Evolutionary conservation across 2,888 invertebrate species (phyloP).

Genomic region (Andrena haemorrhoa): DNA sequence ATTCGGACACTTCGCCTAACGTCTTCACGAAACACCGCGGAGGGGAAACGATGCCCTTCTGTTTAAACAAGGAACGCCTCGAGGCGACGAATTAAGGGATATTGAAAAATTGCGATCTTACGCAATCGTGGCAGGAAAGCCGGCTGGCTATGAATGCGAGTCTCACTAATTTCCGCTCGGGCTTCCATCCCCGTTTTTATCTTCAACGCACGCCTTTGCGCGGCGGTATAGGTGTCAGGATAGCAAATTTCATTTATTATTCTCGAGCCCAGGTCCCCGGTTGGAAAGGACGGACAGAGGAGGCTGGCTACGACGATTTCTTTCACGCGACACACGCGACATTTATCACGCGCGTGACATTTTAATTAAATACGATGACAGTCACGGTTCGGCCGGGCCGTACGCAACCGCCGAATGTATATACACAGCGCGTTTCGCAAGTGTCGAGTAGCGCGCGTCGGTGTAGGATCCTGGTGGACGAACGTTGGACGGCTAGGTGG

Average conservation of each 20-base stretch:
- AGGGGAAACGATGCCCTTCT: constrained; percentile 3
- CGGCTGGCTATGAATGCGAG: constrained; percentile 57
- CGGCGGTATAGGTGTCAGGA: constrained; percentile 66
- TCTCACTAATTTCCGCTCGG: constrained; percentile 58
- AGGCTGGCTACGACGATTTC: constrained; percentile 62
- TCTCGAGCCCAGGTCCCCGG: constrained; percentile 29
- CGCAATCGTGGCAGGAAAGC: constrained; percentile 63
- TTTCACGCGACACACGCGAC: constrained; percentile 71
- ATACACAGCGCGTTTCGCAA: constrained; percentile 28
- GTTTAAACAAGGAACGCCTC: constrained; percentile 26
- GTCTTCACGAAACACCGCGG: neutral
- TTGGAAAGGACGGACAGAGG: constrained; percentile 38
- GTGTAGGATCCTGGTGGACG: neutral
- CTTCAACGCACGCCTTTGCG: constrained; percentile 40
- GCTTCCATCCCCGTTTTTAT: constrained; percentile 27
- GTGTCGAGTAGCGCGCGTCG: constrained; percentile 4
- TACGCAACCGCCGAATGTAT: constrained; percentile 43
- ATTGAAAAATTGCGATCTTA: constrained; percentile 68
- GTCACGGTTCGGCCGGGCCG: constrained; percentile 63
- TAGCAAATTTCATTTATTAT: constrained; percentile 75
- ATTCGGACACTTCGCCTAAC: neutral
- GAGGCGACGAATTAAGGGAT: constrained; percentile 50
- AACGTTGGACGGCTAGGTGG: neutral
- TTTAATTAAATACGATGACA: constrained; percentile 76
- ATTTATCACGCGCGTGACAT: constrained; percentile 75